Conservation (phyloP, 1,140 invertebrate genomes). For the Proales similis region DNA sequence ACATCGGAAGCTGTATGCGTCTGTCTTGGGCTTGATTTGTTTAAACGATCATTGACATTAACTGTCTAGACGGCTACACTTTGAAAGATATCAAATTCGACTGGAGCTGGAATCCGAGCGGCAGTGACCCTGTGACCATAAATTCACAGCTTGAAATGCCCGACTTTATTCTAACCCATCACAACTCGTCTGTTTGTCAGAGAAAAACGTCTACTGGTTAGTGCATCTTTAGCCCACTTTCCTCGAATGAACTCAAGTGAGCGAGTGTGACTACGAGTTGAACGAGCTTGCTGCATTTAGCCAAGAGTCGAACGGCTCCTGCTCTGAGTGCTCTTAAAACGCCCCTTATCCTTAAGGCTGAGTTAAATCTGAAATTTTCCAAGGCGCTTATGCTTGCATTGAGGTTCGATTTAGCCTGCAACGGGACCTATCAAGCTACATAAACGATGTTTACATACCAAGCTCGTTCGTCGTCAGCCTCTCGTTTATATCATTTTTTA, state of each 20-base stretch:
- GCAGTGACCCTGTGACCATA: neutral
- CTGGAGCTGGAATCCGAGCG: neutral
- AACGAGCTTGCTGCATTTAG: neutral
- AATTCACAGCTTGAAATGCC: constrained; percentile 36
- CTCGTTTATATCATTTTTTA: constrained; percentile 91
- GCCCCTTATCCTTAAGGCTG: too few relatives aligned
- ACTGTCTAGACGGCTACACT: constrained; percentile 24
- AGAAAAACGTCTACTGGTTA: constrained; percentile 38
- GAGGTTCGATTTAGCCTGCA: constrained; percentile 21
- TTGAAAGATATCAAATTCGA: constrained; percentile 33
- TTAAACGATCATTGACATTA: neutral
- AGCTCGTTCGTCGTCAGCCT: constrained; percentile 62
- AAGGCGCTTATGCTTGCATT: constrained; percentile 36
- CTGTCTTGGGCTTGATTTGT: neutral
- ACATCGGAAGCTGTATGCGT: constrained; percentile 39
- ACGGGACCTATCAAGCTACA: constrained; percentile 23
- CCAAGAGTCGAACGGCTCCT: neutral
- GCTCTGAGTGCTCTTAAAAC: too few relatives aligned
- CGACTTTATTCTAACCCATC: constrained; percentile 27
- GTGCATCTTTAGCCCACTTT: neutral
- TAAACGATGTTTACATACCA: constrained; percentile 31
- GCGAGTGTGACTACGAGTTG: neutral
- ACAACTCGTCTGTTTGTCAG: constrained; percentile 11
- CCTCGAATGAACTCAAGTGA: neutral
- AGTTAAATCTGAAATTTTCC: neutral